Conservation (phyloP, 2,888 invertebrate genomes). For the Amiota communis region DNA sequence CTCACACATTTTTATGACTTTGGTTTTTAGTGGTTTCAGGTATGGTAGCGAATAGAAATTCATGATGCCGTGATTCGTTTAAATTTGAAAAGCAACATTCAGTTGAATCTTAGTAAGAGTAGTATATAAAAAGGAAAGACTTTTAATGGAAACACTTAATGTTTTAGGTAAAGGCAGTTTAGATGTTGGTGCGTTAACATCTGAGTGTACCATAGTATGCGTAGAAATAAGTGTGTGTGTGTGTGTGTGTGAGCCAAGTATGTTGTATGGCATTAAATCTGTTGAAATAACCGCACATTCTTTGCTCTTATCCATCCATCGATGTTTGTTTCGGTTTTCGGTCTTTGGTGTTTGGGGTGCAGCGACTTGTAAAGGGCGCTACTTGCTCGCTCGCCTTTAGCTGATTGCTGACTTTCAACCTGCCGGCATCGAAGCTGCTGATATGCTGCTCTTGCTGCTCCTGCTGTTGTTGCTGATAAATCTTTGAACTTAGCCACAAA, state of each 20-base stretch:
- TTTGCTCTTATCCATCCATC: conserved; percentile 10
- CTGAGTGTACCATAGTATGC: not conserved
- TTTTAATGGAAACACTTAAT: conserved; percentile 38
- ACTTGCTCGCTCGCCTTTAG: not conserved
- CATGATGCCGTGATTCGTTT: conserved; percentile 19
- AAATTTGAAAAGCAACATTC: conserved; percentile 22
- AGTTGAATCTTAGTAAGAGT: not conserved
- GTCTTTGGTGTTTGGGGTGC: not conserved
- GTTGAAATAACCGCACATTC: conserved; percentile 58
- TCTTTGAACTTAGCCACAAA: conserved; percentile 66
- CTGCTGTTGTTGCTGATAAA: conserved; percentile 60
- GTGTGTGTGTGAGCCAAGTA: conserved; percentile 3
- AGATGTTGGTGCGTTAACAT: not conserved
- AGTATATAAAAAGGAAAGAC: conserved; percentile 11
- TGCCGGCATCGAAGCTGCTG: not conserved
- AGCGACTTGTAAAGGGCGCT: not conserved
- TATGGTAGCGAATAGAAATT: conserved; percentile 5
- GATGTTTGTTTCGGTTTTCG: not conserved
- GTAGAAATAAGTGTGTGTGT: conserved; percentile 2
- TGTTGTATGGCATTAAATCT: conserved; percentile 46
- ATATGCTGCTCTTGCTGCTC: not conserved
- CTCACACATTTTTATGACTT: not conserved
- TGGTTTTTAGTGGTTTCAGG: not conserved
- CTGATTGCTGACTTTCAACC: conserved; percentile 4
- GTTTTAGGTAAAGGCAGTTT: conserved; percentile 5